Conservation (phyloP, 2,888 invertebrate species). For the Cecidostiba fungosa region DNA sequence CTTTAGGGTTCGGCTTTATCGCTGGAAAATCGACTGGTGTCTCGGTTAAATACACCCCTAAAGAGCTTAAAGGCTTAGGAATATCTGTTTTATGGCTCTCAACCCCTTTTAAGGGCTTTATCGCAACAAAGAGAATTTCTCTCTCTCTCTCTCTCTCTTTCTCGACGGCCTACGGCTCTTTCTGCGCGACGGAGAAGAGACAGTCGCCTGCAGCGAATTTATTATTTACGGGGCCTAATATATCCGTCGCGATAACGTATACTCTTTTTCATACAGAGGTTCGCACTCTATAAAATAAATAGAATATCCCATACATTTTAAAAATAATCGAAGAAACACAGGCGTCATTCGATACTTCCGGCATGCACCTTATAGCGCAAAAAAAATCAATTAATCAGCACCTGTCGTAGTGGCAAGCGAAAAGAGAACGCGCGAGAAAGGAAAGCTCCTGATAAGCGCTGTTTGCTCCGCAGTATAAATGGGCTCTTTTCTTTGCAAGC, state of each 20-base stretch:
- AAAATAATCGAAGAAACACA: too few species aligned
- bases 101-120: constrained; percentile 53
- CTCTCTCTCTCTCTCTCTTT: background rate
- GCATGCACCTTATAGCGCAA: background rate
- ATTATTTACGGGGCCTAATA: constrained; percentile 15
- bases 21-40: constrained; percentile 57
- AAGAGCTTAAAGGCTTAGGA: constrained; percentile 61
- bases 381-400: background rate
- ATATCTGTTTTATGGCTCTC: constrained; percentile 59
- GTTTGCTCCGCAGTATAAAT: constrained; percentile 38
- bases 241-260: background rate
- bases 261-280: background rate
- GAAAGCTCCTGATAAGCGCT: constrained; percentile 34
- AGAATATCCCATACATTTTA: too few species aligned
- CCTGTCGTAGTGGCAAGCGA: background rate
- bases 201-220: constrained; percentile 9
- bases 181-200: background rate
- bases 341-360: background rate
- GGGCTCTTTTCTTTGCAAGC: constrained; percentile 14
- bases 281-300: too few species aligned
- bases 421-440: constrained; percentile 32
- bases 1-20: constrained; percentile 49
- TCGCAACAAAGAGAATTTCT: constrained; percentile 57
- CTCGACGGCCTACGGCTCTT: background rate
- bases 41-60: constrained; percentile 59